Base-by-base conservation (phyloP, 2,888 invertebrate genomes). In the Melolontha melolontha region DNA sequence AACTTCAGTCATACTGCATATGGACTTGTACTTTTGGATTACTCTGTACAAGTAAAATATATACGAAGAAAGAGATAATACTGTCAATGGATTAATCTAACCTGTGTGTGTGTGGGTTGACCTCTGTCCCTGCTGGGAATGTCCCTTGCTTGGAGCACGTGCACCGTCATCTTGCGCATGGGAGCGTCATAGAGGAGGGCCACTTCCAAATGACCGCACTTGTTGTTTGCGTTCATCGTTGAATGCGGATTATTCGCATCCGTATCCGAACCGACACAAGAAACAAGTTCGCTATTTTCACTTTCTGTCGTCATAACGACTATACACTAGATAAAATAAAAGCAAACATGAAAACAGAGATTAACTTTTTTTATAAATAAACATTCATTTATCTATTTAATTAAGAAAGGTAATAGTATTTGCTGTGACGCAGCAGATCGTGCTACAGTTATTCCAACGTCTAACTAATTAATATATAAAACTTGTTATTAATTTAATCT, bases 141-240 rank as follows among this genome's bases (percentile, higher is more conserved):
- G 55, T 93, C 91, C 57, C 92, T 87, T 0, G 95, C 96, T 83
- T 96, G 96, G 72, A 96, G 86, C 64, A 97, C 91, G 77, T 95
- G 95, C 22, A 97, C 92, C 50, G 94, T 94, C 94, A 97, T 95
- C 84, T 93, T 94, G 69, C 94, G 89, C 84, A 95, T 93, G 6
- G 94, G 94, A 11, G 95, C 93, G 81, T 96, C 96, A 81, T 96
- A 97, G 39, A 94, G 85, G 78, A 97, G 88, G 6, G 95, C 94
- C 70, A 96, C 89, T 84, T 97, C 96, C 71, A 97, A 86, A 71
- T 91, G 90, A 5, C 96, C 95, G 73, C 93, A 90, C 71, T 87
- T 86, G 82, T 87, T 86, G 82, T 83, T 89, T 77, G 82, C 73
- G 47, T 78, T 47, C 55, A 50, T 73, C 75, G 69, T 81, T 86